A percentile compares a stretch with the other conserved stretches of the same genome.
Evolutionary conservation across 2,113 vertebrate genomes (phyloP).

Genomic region (Hypomesus transpacificus): DNA sequence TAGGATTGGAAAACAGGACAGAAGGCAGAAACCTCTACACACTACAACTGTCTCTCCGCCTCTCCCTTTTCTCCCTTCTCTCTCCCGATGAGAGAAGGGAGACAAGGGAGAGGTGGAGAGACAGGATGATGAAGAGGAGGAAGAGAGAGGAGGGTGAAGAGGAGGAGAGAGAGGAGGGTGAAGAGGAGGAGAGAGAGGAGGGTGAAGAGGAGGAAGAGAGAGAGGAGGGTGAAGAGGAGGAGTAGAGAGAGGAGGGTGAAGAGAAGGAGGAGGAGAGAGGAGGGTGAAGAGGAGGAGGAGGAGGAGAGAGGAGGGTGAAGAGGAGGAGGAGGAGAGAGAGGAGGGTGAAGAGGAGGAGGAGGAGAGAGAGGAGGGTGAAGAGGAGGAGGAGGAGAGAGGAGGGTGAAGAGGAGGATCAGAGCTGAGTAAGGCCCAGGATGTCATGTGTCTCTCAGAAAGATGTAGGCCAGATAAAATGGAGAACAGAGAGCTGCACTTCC

Average conservation of each 20-base stretch:
- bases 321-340: background rate
- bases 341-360: background rate
- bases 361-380: background rate
- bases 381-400: background rate
- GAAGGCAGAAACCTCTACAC: no score
- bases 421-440: background rate
- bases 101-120: background rate
- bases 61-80: no score
- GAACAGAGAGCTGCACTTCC: constrained; percentile 49
- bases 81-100: background rate
- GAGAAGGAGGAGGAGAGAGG: no score
- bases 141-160: background rate
- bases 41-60: background rate
- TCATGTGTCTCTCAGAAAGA: constrained; percentile 23
- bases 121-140: background rate
- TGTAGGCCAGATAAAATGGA: constrained; percentile 38
- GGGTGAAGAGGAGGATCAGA: background rate
- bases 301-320: background rate
- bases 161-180: background rate
- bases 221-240: no score
- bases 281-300: no score
- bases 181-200: no score
- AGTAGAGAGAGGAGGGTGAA: no score
- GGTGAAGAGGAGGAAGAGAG: no score
- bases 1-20: no score